Conservation (phyloP, 2,888 invertebrate species). For the Vesta saturnalis region DNA sequence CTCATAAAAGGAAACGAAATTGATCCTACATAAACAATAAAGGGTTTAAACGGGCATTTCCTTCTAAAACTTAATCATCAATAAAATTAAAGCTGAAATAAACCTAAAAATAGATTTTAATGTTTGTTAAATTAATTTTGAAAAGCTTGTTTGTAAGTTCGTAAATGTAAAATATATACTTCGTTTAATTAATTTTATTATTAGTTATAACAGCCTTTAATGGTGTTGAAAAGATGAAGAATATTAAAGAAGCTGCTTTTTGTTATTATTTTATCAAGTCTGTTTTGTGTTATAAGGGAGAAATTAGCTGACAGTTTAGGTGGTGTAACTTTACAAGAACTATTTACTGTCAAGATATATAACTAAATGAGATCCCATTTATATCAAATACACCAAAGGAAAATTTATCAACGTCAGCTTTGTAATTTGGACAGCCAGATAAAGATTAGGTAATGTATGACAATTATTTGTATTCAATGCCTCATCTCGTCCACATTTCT, state of each 20-base stretch:
- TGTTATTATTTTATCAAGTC: no score
- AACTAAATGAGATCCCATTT: neutral
- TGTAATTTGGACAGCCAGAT: neutral
- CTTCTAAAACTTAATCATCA: slow-evolving; percentile 7
- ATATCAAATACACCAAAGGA: neutral
- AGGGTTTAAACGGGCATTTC: slow-evolving; percentile 15
- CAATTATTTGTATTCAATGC: neutral
- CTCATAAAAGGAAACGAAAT: slow-evolving; percentile 15
- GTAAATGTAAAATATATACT: neutral
- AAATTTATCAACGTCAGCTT: neutral
- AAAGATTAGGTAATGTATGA: slow-evolving; percentile 1
- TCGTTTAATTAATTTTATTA: slow-evolving; percentile 10
- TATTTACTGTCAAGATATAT: neutral
- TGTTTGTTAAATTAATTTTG: slow-evolving; percentile 4
- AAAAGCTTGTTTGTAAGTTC: slow-evolving; percentile 2
- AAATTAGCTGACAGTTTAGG: neutral
- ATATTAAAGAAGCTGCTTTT: no score
- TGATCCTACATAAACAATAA: slow-evolving; percentile 24
- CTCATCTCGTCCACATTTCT: neutral
- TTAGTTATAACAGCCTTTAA: neutral
- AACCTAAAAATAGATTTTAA: neutral
- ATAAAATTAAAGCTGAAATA: slow-evolving; percentile 5
- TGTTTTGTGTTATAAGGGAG: no score
- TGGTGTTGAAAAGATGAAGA: no score
- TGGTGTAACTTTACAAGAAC: neutral